Conservation (phyloP, 1,140 invertebrate species). For the Orius insidiosus region DNA sequence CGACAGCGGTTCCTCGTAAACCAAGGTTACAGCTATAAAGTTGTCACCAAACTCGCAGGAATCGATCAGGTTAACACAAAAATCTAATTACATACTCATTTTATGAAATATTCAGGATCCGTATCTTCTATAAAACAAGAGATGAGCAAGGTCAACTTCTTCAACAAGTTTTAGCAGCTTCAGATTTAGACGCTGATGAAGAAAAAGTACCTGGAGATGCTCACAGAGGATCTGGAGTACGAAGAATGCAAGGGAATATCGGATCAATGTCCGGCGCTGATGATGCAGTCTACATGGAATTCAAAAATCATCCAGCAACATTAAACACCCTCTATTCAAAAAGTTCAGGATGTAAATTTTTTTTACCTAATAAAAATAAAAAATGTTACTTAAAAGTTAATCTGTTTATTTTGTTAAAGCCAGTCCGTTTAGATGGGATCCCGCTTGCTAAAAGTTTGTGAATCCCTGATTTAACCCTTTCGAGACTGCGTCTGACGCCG, state of each 20-base stretch:
- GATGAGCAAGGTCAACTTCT: constrained; percentile 87
- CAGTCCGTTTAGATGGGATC: no score
- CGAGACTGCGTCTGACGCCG: no score
- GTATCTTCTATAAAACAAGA: constrained; percentile 70
- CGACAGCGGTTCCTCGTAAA: constrained; percentile 95
- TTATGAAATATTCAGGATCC: no score
- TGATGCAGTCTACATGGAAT: constrained; percentile 88
- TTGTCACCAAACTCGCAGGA: constrained; percentile 79
- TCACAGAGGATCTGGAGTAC: constrained; percentile 27
- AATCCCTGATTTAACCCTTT: no score
- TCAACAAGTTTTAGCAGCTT: constrained; percentile 84
- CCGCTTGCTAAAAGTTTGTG: no score
- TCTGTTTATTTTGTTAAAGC: no score
- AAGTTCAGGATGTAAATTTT: constrained; percentile 47
- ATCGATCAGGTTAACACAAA: constrained; percentile 91
- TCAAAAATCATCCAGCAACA: constrained; percentile 34
- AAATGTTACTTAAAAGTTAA: no score
- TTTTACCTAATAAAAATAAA: background rate
- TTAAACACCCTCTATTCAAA: constrained; percentile 87
- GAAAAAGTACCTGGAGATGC: constrained; percentile 63
- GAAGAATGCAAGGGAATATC: constrained; percentile 53
- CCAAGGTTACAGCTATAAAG: constrained; percentile 93
- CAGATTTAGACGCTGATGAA: constrained; percentile 90
- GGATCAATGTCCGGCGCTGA: constrained; percentile 88
- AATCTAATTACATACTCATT: no score